These are phyloP conservation scores for Jacana jacana DNA, from an alignment of 2,113 vertebrate genomes.

Conservation along the genomic window DNA sequence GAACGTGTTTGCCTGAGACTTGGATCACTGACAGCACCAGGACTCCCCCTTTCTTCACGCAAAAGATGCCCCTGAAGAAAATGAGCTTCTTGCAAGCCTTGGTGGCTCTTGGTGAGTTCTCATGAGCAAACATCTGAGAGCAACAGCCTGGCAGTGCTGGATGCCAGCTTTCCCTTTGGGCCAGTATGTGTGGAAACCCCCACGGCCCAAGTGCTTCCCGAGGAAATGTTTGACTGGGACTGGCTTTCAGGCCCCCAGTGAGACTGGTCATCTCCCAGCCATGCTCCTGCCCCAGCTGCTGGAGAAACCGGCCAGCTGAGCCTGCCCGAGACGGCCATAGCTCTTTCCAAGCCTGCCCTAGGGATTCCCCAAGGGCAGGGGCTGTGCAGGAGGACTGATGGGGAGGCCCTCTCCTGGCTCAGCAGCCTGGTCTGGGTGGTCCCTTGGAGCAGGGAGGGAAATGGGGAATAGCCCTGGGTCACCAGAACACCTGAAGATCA, in stretches of 20 bases:
- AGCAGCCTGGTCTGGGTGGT: neutral
- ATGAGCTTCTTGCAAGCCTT: neutral
- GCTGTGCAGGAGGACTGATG: neutral
- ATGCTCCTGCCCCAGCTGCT: neutral
- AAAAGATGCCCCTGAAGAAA: neutral
- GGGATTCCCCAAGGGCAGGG: neutral
- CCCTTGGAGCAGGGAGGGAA: no score
- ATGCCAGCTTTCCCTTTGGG: neutral
- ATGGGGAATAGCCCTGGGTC: neutral
- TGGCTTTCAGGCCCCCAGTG: neutral
- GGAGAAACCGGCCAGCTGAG: neutral
- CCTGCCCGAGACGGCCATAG: neutral
- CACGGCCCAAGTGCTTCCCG: neutral
- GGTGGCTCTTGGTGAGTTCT: neutral
- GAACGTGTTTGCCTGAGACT: neutral
- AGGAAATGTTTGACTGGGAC: neutral
- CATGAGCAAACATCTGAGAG: neutral
- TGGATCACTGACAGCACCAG: neutral
- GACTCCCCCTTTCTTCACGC: neutral
- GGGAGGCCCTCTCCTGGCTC: neutral
- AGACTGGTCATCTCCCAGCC: neutral
- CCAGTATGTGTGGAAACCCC: neutral
- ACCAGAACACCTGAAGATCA: no score
- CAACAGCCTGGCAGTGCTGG: neutral
- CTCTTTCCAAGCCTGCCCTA: neutral